Evolutionary conservation across 2,888 invertebrate species (phyloP).

Genomic region (Hirtodrosophila duncani): DNA sequence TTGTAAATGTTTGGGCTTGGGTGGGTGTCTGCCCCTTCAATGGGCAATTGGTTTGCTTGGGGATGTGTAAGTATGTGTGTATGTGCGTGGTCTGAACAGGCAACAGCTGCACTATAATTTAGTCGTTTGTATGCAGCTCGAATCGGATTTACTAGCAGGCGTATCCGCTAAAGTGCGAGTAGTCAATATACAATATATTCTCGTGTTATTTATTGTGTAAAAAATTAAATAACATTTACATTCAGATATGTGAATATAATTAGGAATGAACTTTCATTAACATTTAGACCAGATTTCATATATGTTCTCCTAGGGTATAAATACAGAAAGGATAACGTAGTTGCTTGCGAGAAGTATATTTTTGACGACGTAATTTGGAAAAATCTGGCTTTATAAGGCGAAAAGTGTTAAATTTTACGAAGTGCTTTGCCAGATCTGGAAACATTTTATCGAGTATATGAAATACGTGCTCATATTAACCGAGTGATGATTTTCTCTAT

Average conservation of each 20-base stretch:
- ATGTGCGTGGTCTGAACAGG: constrained; percentile 16
- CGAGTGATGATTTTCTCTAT: no score
- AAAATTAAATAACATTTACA: constrained; percentile 49
- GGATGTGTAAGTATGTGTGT: not conserved
- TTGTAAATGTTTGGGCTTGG: constrained; percentile 50
- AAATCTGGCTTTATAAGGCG: no score
- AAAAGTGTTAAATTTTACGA: no score
- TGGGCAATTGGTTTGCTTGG: constrained; percentile 24
- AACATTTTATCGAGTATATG: no score
- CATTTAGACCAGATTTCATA: no score
- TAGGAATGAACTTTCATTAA: no score
- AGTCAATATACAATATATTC: constrained; percentile 8
- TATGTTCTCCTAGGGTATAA: no score
- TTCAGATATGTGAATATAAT: not conserved
- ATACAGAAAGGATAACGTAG: no score
- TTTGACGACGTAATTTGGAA: no score
- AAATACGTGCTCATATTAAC: no score
- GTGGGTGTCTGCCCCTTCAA: constrained; percentile 1
- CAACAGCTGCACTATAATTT: constrained; percentile 58
- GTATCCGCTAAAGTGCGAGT: not conserved
- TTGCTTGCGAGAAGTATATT: no score
- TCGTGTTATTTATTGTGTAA: constrained; percentile 29
- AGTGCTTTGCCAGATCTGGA: no score
- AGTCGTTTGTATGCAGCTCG: constrained; percentile 54
- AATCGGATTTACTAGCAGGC: constrained; percentile 36